Evolutionary conservation across 2,888 invertebrate species (phyloP).

Genomic region (Eupithecia dodoneata): DNA sequence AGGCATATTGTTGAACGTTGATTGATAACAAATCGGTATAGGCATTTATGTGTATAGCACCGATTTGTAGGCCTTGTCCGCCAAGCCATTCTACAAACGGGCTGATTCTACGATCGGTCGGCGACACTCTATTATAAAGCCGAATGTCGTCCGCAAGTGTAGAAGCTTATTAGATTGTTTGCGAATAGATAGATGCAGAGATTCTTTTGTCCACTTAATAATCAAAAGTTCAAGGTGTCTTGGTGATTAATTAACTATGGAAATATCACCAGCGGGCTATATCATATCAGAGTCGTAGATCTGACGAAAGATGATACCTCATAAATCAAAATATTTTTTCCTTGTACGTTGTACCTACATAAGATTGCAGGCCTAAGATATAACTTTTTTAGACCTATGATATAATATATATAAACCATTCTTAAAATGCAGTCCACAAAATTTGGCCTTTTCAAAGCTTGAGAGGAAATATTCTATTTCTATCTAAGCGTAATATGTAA

Average conservation of each 20-base stretch:
- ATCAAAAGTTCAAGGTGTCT: slow-evolving; percentile 80
- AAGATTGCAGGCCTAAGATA: not conserved
- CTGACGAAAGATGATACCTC: not conserved
- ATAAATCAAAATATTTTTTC: not conserved
- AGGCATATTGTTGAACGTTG: too few relatives aligned
- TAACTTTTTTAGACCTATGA: not conserved
- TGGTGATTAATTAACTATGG: slow-evolving; percentile 76
- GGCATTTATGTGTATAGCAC: too few relatives aligned
- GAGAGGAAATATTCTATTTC: too few relatives aligned
- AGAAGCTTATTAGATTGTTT: slow-evolving; percentile 58
- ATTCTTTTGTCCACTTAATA: slow-evolving; percentile 76
- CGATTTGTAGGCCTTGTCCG: too few relatives aligned
- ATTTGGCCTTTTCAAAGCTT: too few relatives aligned
- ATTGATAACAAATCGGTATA: too few relatives aligned
- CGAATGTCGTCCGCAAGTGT: not conserved
- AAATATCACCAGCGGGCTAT: slow-evolving; percentile 66
- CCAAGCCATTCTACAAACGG: not conserved
- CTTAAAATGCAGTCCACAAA: too few relatives aligned
- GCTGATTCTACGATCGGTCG: not conserved
- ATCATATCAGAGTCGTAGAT: slow-evolving; percentile 48
- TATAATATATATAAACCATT: not conserved
- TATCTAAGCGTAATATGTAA: too few relatives aligned
- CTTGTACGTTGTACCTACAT: not conserved
- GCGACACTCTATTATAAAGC: not conserved
- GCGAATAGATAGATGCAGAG: slow-evolving; percentile 69